Evolutionary conservation across 2,888 invertebrate genomes (phyloP).

Genomic region (Diloba caeruleocephala): DNA sequence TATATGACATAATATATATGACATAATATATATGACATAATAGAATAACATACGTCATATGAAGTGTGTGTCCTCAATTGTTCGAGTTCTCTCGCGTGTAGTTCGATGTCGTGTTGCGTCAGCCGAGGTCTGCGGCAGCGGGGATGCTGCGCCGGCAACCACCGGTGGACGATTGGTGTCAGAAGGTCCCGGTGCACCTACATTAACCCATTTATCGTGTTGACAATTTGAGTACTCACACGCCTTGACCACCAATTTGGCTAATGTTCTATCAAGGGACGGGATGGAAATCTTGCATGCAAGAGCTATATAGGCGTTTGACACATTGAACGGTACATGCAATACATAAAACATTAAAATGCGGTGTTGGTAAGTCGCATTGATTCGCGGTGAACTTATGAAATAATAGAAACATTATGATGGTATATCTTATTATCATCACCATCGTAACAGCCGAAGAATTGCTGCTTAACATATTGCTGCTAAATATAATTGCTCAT

Average conservation of each 20-base stretch:
- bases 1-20: no score
- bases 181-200: slow-evolving; percentile 90
- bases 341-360: slow-evolving; percentile 31
- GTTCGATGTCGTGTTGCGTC: slow-evolving; percentile 76
- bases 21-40: not conserved
- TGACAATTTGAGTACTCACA: slow-evolving; percentile 23
- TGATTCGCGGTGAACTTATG: slow-evolving; percentile 23
- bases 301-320: slow-evolving; percentile 31
- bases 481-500: no score
- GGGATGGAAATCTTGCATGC: slow-evolving; percentile 40
- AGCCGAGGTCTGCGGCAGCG: slow-evolving; percentile 77
- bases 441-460: no score
- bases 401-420: slow-evolving; percentile 8
- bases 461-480: no score
- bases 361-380: slow-evolving; percentile 19
- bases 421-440: no score
- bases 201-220: slow-evolving; percentile 22
- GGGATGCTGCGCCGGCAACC: slow-evolving; percentile 80
- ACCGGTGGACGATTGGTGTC: slow-evolving; percentile 90
- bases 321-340: slow-evolving; percentile 31
- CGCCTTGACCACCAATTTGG: slow-evolving; percentile 49
- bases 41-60: slow-evolving; percentile 58
- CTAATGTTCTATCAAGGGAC: slow-evolving; percentile 46
- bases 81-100: slow-evolving; percentile 73
- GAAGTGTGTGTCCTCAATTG: slow-evolving; percentile 58